Conservation (phyloP, 2,113 vertebrate genomes). For the Illadopsis cleaveri region DNA sequence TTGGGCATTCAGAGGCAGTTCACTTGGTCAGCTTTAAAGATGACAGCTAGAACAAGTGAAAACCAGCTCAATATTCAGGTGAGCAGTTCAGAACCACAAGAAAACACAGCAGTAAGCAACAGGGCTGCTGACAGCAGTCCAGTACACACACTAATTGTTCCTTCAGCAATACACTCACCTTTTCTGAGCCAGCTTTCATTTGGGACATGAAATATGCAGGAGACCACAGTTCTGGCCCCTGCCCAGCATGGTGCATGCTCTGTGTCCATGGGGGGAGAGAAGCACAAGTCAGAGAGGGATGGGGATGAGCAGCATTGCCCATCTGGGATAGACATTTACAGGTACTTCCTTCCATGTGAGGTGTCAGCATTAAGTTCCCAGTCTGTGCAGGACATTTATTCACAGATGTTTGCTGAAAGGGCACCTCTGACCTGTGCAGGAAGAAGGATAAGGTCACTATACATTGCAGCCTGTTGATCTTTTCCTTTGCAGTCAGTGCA, state of each 20-base stretch:
- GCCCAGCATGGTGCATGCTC: background rate
- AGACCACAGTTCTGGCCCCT: slow-evolving; percentile 59
- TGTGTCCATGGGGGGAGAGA: background rate
- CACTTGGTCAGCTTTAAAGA: background rate
- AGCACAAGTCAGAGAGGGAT: background rate
- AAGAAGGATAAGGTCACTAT: background rate
- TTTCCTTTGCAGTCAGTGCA: background rate
- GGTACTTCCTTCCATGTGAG: background rate
- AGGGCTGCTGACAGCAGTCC: background rate
- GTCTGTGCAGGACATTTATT: background rate
- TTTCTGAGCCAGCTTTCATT: background rate
- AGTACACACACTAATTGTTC: background rate
- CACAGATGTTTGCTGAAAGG: background rate
- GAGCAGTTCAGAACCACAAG: background rate
- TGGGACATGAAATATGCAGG: slow-evolving; percentile 73
- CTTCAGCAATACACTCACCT: slow-evolving; percentile 35
- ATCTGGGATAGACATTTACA: background rate
- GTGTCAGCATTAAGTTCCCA: background rate
- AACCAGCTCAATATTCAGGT: background rate
- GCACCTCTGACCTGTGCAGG: background rate
- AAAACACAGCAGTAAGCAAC: background rate
- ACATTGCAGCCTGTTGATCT: background rate
- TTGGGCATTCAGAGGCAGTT: background rate
- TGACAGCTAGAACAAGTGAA: background rate
- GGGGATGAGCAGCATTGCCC: background rate